Conservation (phyloP, 2,888 invertebrate genomes). For the Andricus quercusramuli region DNA sequence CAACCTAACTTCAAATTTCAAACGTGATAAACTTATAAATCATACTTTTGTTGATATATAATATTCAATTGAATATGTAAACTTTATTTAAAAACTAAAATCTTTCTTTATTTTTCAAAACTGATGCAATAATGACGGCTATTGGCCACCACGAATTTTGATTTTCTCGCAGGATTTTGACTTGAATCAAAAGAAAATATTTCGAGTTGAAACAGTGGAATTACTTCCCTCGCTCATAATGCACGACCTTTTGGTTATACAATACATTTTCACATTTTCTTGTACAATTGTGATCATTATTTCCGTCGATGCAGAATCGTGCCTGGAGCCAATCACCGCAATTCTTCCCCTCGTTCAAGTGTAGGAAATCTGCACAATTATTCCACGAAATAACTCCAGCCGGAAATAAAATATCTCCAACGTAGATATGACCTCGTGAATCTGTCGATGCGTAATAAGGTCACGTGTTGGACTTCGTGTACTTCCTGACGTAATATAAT, state of each 20-base stretch:
- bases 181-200: too few species aligned
- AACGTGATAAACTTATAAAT: too few species aligned
- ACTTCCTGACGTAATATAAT: background rate
- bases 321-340: background rate
- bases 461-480: background rate
- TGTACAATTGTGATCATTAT: background rate
- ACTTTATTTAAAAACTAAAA: too few species aligned
- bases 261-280: background rate
- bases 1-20: too few species aligned
- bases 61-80: too few species aligned
- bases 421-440: slow-evolving; percentile 3
- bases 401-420: background rate
- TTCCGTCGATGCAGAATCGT: slow-evolving; percentile 7
- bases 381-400: background rate
- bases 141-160: too few species aligned
- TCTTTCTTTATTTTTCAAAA: too few species aligned
- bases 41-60: too few species aligned
- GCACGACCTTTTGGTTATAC: background rate
- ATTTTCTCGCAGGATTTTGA: too few species aligned
- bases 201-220: too few species aligned
- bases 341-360: background rate
- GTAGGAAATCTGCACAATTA: background rate
- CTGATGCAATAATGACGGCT: too few species aligned
- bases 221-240: background rate
- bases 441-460: background rate